Evolutionary conservation across 2,888 invertebrate species (phyloP).

Genomic region (Melikaiella ostensackeni): DNA sequence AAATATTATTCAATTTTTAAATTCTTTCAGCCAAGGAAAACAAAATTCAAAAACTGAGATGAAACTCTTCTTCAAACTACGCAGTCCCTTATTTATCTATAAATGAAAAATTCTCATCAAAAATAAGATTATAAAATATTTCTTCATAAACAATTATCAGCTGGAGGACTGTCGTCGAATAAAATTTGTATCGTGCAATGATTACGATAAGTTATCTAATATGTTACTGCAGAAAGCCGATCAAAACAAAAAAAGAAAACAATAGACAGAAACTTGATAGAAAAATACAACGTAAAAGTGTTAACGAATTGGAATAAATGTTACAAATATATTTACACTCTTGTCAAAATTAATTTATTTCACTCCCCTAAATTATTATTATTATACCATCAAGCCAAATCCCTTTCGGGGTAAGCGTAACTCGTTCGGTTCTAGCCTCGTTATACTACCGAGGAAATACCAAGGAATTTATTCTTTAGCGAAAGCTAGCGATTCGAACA

Average conservation of each 20-base stretch:
- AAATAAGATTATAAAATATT: background rate
- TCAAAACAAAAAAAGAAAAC: conserved; percentile 48
- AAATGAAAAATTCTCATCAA: background rate
- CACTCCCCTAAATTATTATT: no score
- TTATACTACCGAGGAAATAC: no score
- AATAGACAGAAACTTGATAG: conserved; percentile 51
- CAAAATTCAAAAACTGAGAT: background rate
- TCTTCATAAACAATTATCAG: conserved; percentile 7
- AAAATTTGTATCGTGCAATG: conserved; percentile 59
- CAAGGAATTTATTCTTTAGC: no score
- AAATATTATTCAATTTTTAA: background rate
- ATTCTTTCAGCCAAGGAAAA: conserved; percentile 12
- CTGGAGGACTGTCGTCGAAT: conserved; percentile 48
- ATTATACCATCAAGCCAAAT: no score
- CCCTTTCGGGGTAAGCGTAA: no score
- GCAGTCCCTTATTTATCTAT: background rate
- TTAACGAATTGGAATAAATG: conserved; percentile 73
- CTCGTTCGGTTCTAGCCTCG: no score
- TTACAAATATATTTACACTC: conserved; percentile 69
- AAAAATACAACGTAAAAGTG: conserved; percentile 58
- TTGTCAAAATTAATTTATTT: conserved; percentile 8
- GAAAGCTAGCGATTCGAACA: no score
- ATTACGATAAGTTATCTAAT: conserved; percentile 59
- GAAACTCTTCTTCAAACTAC: conserved; percentile 4
- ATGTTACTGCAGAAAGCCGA: conserved; percentile 57